Evolutionary conservation across 2,888 invertebrate species (phyloP).

Genomic region (Microctonus brassicae): DNA sequence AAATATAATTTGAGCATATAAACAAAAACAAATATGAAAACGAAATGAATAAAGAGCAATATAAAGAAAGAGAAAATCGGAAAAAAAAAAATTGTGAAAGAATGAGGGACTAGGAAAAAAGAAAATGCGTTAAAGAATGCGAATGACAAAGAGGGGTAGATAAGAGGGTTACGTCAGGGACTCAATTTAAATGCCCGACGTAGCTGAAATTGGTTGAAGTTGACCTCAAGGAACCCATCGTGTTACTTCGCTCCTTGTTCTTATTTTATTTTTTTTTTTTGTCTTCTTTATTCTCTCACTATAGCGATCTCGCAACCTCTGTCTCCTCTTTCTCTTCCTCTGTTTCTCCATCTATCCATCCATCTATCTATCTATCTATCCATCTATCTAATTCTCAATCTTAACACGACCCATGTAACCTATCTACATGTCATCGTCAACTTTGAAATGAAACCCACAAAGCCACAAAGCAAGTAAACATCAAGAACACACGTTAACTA

Average conservation of each 20-base stretch:
- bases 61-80: constrained; percentile 3
- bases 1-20: too few species aligned
- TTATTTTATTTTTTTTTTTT: too few species aligned
- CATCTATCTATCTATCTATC: too few species aligned
- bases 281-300: too few species aligned
- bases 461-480: too few species aligned
- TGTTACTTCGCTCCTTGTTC: constrained; percentile 5
- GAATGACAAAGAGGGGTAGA: constrained; percentile 29
- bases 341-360: too few species aligned
- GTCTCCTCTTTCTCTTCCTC: constrained; percentile 22
- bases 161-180: constrained; percentile 52
- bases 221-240: constrained; percentile 47
- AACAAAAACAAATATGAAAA: neutral
- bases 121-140: neutral
- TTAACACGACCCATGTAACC: too few species aligned
- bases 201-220: constrained; percentile 62
- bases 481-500: too few species aligned
- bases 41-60: neutral
- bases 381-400: too few species aligned
- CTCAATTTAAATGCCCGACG: constrained; percentile 63
- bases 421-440: too few species aligned
- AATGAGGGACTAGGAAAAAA: neutral
- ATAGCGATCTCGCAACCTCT: too few species aligned
- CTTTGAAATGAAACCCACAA: too few species aligned
- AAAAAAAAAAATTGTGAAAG: constrained; percentile 2